Evolutionary conservation across 2,888 invertebrate genomes (phyloP).

Genomic region (Agriotes lineatus): DNA sequence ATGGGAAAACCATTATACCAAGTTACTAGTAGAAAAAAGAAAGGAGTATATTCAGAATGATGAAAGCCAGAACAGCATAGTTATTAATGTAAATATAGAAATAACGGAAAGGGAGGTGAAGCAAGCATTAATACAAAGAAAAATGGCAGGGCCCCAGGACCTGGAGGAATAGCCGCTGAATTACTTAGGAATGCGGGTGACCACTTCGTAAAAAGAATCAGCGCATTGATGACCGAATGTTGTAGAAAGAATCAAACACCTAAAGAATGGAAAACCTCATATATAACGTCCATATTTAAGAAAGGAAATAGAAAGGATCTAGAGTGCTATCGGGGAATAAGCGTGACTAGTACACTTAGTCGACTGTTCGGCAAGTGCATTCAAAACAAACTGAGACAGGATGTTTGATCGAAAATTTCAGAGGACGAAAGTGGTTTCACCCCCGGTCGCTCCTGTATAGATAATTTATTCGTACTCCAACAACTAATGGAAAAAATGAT

Average conservation of each 20-base stretch:
- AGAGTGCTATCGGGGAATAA: too few species aligned
- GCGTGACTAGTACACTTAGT: too few species aligned
- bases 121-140: neutral
- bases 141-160: too few species aligned
- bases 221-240: neutral
- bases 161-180: too few species aligned
- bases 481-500: neutral
- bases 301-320: neutral
- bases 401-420: too few species aligned
- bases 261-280: slow-evolving; percentile 2
- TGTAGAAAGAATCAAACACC: too few species aligned
- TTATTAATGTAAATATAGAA: neutral
- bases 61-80: neutral
- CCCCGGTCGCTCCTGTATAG: neutral
- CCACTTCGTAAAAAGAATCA: too few species aligned
- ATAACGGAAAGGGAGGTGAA: neutral
- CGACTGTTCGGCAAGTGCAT: neutral
- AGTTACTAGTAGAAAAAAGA: neutral
- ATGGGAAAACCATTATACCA: too few species aligned
- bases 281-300: neutral
- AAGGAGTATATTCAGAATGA: neutral
- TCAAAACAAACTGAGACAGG: too few species aligned
- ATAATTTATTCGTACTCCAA: neutral
- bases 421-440: slow-evolving; percentile 9
- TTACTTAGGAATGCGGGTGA: too few species aligned